Conservation (phyloP, 2,797 vertebrate genomes). For the Lepus townsendii region DNA sequence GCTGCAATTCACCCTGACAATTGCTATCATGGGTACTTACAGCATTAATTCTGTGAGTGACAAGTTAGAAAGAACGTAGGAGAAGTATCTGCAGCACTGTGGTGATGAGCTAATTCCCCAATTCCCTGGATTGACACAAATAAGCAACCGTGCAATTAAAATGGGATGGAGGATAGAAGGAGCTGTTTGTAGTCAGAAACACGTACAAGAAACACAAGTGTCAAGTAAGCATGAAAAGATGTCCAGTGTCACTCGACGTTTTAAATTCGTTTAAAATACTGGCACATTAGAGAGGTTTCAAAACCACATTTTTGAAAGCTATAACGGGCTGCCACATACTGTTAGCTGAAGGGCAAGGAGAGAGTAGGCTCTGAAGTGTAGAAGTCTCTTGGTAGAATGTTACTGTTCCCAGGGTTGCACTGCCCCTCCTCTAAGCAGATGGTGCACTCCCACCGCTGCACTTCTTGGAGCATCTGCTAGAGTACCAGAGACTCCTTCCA, state of each 20-base stretch:
- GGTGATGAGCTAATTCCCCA: not conserved
- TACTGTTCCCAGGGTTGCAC: not conserved
- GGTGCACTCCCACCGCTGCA: accelerated
- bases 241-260: not conserved
- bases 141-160: too few species aligned
- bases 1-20: not conserved
- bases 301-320: not conserved
- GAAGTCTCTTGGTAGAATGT: accelerated
- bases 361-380: accelerated
- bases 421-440: too few species aligned
- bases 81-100: accelerated
- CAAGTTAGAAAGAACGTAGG: not conserved
- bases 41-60: not conserved
- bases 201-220: not conserved
- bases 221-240: not conserved
- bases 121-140: not conserved
- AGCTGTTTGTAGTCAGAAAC: not conserved
- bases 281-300: not conserved
- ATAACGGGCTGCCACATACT: not conserved
- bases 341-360: accelerated
- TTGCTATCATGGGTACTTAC: not conserved
- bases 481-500: not conserved
- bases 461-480: accelerated
- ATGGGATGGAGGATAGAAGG: too few species aligned
- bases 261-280: not conserved